These are phyloP conservation scores for Eulemur macaco DNA, from an alignment of 2,113 vertebrate species.

Conservation along the genomic window DNA sequence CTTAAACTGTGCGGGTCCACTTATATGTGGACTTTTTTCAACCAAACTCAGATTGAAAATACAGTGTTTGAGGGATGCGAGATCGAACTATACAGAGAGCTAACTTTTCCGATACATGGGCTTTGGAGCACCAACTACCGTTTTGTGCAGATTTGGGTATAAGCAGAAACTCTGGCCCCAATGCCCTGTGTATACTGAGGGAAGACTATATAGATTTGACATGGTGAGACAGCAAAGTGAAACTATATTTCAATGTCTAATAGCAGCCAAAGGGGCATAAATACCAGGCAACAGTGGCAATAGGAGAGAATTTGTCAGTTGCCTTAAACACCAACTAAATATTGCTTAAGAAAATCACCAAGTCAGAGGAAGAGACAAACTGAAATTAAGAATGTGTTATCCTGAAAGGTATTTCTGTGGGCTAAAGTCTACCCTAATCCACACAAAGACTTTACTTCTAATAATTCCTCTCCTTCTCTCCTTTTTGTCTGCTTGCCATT, in stretches of 20 bases:
- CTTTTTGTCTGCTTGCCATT: not conserved
- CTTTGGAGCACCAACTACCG: too few relatives aligned
- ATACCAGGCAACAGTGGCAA: not conserved
- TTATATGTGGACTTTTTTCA: not conserved
- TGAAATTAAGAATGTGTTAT: slow-evolving; percentile 63
- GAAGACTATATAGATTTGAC: not conserved
- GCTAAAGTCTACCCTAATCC: not conserved
- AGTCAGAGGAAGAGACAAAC: slow-evolving; percentile 24
- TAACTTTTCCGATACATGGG: not conserved
- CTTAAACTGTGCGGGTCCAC: not conserved
- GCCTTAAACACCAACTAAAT: slow-evolving; percentile 46
- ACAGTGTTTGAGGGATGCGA: not conserved
- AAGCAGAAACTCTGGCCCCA: not conserved
- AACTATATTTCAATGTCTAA: slow-evolving; percentile 36
- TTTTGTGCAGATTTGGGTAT: not conserved
- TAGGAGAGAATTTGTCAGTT: slow-evolving; percentile 23
- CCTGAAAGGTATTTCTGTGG: slow-evolving; percentile 52
- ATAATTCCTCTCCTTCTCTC: not conserved
- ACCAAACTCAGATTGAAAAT: not conserved
- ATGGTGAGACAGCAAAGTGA: not conserved
- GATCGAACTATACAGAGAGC: not conserved
- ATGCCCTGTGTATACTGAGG: not conserved
- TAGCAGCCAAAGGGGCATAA: not conserved
- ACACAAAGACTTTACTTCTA: slow-evolving; percentile 4
- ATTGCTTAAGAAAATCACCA: slow-evolving; percentile 40